Conservation (phyloP, 2,797 vertebrate species). For the Notamacropus eugenii region DNA sequence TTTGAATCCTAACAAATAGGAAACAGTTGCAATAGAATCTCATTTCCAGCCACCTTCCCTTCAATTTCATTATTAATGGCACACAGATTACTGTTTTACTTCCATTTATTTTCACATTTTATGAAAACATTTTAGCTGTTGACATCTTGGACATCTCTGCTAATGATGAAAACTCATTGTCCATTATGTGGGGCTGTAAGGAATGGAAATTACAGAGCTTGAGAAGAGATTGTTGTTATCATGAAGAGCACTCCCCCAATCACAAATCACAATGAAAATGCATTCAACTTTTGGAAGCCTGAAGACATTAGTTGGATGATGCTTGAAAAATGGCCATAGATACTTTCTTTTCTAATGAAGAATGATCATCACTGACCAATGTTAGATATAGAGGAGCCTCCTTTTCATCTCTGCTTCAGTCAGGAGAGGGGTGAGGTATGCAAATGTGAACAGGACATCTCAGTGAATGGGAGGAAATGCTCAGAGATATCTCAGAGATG, state of each 20-base stretch:
- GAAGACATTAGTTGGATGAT: not conserved
- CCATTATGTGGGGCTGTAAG: not conserved
- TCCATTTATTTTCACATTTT: slow-evolving; percentile 47
- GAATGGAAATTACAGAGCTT: slow-evolving; percentile 31
- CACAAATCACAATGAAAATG: slow-evolving; percentile 21
- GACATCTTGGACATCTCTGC: slow-evolving; percentile 35
- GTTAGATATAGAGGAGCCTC: not conserved
- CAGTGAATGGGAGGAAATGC: not conserved
- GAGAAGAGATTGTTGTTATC: not conserved
- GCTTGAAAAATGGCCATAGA: not conserved
- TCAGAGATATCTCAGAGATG: not conserved
- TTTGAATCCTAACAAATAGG: slow-evolving; percentile 44
- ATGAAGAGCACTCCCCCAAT: not conserved
- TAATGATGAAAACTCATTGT: slow-evolving; percentile 57
- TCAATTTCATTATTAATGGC: not conserved
- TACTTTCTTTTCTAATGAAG: not conserved
- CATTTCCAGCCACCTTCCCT: not conserved
- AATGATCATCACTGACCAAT: not conserved
- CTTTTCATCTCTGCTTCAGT: not conserved
- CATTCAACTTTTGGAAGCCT: not conserved
- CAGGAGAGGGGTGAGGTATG: slow-evolving; percentile 1
- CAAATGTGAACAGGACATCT: not conserved
- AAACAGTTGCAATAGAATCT: not conserved
- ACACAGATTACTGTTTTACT: slow-evolving; percentile 4
- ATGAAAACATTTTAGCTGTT: slow-evolving; percentile 42